phyloP scores from a whole-genome alignment of 2,113 vertebrate species.

The Chamaetylas fuelleborni region DNA sequence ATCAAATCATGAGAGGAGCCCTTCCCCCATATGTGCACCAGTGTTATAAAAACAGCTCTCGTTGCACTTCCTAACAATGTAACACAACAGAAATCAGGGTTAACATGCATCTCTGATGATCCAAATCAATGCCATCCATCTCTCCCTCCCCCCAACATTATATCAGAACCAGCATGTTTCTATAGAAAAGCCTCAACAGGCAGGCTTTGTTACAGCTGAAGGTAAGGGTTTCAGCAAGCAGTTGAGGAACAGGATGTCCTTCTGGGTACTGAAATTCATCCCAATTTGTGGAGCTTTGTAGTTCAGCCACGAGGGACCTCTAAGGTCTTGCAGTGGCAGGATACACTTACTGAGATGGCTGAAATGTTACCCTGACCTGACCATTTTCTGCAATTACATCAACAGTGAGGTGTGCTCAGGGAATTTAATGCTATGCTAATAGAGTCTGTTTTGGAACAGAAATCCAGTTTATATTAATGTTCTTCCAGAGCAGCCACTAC shows the following conservation, averaged over 20 bases:
- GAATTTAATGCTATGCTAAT: constrained; percentile 6
- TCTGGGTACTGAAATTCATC: neutral
- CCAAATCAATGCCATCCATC: neutral
- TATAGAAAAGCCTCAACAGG: neutral
- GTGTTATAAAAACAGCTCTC: neutral
- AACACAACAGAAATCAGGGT: neutral
- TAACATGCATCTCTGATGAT: neutral
- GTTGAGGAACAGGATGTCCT: neutral
- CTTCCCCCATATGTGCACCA: neutral
- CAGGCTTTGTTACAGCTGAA: neutral
- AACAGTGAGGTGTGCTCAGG: neutral
- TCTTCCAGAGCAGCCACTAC: neutral
- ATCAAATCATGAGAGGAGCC: neutral
- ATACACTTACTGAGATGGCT: neutral
- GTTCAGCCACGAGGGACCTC: neutral
- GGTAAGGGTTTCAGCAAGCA: neutral
- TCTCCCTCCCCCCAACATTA: neutral
- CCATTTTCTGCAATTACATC: neutral
- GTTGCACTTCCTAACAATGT: neutral
- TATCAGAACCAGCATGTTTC: neutral
- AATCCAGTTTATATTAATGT: neutral
- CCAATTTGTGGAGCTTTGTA: neutral
- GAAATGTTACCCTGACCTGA: neutral
- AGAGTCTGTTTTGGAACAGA: neutral
- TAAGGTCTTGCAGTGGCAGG: neutral